These are phyloP conservation scores for Nomada ruficornis DNA, from an alignment of 2,888 invertebrate genomes.

Conservation along the genomic window DNA sequence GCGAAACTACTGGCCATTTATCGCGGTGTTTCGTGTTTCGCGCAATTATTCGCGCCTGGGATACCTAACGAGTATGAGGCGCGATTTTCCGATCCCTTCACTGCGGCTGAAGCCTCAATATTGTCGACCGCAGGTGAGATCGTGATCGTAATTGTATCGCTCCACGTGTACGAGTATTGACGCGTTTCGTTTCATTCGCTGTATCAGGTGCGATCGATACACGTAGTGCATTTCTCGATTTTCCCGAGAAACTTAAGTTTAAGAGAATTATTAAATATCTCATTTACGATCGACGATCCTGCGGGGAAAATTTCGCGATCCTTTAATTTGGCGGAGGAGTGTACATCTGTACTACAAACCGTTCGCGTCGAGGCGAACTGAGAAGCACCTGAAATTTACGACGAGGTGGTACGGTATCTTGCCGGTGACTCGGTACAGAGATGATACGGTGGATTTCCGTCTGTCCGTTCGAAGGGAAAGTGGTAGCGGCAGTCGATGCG, in stretches of 20 bases:
- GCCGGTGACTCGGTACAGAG: not conserved
- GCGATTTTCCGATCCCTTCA: slow-evolving; percentile 34
- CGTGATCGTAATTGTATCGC: slow-evolving; percentile 17
- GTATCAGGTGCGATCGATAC: slow-evolving; percentile 22
- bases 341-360: no score
- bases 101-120: slow-evolving; percentile 21
- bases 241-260: not conserved
- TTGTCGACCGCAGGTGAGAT: slow-evolving; percentile 13
- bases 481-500: slow-evolving; percentile 29
- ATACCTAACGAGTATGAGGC: not conserved
- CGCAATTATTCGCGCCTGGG: slow-evolving; percentile 38
- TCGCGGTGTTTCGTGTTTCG: slow-evolving; percentile 11
- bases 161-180: not conserved
- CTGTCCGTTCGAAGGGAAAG: slow-evolving; percentile 40
- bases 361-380: no score
- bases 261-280: not conserved
- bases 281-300: not conserved
- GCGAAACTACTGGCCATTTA: slow-evolving; percentile 17
- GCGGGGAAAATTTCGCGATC: no score
- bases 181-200: slow-evolving; percentile 14
- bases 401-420: not conserved
- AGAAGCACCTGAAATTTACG: not conserved
- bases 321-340: no score
- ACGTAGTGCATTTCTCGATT: not conserved
- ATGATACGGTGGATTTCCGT: slow-evolving; percentile 29